Percentiles rank a stretch among this genome's conserved stretches.
Conservation (phyloP, 2,797 vertebrate genomes). For the Odontamblyopus lacepedii region DNA sequence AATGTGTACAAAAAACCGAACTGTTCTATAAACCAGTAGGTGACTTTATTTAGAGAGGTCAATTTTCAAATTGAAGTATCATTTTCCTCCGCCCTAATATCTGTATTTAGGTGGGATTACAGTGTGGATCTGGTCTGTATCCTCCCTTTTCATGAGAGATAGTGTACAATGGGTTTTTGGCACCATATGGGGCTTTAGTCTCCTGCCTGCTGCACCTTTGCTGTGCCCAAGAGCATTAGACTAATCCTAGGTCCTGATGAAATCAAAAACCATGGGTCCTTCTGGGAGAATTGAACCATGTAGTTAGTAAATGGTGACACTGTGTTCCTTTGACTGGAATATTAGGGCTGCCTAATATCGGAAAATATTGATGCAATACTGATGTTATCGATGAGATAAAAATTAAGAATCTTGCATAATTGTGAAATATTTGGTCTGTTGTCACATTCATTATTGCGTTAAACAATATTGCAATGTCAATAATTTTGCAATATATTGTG, state of each 20-base stretch:
- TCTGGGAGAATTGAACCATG: conserved; percentile 24
- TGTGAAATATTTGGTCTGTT: too few species aligned
- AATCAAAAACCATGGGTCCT: conserved; percentile 49
- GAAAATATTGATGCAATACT: too few species aligned
- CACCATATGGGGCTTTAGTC: conserved; percentile 73
- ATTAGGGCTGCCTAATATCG: too few species aligned
- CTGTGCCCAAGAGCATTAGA: conserved; percentile 66
- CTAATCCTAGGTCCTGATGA: conserved; percentile 71
- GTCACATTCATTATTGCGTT: too few species aligned
- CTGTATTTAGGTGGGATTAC: conserved; percentile 45
- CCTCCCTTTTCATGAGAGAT: conserved; percentile 33
- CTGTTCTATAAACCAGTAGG: neutral
- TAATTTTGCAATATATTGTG: too few species aligned
- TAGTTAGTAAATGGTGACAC: conserved; percentile 11
- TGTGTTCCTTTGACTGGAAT: neutral
- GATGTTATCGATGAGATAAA: too few species aligned
- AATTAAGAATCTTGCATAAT: too few species aligned
- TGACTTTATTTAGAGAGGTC: neutral
- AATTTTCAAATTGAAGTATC: neutral
- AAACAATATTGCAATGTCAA: too few species aligned
- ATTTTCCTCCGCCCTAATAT: neutral
- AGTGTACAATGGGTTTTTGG: conserved; percentile 44
- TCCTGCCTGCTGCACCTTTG: conserved; percentile 58
- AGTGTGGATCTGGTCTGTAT: neutral
- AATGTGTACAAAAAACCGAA: neutral